Evolutionary conservation across 2,888 invertebrate genomes (phyloP).

Genomic region (Parochlus steinenii): DNA sequence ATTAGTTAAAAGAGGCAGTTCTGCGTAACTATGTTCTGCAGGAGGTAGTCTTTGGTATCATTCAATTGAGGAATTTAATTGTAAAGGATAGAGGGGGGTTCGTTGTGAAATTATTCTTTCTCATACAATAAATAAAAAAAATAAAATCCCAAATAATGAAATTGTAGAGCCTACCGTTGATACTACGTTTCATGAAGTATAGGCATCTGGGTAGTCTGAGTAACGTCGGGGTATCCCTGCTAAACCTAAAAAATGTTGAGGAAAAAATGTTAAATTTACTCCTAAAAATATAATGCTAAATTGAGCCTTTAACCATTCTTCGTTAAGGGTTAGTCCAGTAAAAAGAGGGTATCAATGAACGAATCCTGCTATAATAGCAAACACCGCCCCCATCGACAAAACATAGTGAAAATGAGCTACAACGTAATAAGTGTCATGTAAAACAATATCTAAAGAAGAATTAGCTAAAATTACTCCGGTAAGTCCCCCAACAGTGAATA

Average conservation of each 20-base stretch:
- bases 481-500: conserved; percentile 61
- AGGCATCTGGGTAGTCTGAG: conserved; percentile 52
- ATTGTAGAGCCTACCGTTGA: conserved; percentile 51
- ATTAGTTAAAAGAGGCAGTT: conserved; percentile 38
- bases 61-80: conserved; percentile 41
- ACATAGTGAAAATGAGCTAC: conserved; percentile 74
- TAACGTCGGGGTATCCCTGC: conserved; percentile 60
- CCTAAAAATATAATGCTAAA: conserved; percentile 56
- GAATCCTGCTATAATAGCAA: conserved; percentile 59
- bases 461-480: conserved; percentile 50
- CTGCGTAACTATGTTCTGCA: conserved; percentile 40
- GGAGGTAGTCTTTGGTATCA: conserved; percentile 41
- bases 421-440: conserved; percentile 75
- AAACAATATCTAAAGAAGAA: conserved; percentile 56
- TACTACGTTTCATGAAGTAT: conserved; percentile 46
- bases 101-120: conserved; percentile 39
- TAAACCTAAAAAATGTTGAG: conserved; percentile 58
- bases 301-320: conserved; percentile 45
- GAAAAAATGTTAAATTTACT: conserved; percentile 66
- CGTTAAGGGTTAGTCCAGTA: conserved; percentile 42
- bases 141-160: conserved; percentile 39
- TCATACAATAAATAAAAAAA: conserved; percentile 44
- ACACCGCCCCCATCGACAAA: conserved; percentile 61
- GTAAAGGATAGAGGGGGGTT: conserved; percentile 33
- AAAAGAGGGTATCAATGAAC: conserved; percentile 55